A percentile compares a stretch with the other conserved stretches of the same genome.
phyloP scores from a whole-genome alignment of 1,140 invertebrate genomes.

The Caerostris extrusa region DNA sequence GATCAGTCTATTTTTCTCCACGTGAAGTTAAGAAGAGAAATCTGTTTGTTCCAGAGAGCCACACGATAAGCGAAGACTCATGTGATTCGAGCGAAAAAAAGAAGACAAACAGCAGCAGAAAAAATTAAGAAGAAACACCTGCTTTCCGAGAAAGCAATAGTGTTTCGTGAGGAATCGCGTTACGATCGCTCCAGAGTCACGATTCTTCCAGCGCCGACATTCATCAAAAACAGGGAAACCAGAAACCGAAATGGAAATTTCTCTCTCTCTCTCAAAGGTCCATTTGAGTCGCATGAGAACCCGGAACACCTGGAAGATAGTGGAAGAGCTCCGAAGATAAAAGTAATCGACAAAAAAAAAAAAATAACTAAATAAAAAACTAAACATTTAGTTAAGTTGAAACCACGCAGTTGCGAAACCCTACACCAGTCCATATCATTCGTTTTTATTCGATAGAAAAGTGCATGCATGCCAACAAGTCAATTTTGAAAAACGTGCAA shows the following conservation, averaged over 20 bases:
- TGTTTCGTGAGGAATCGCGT: background rate
- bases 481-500: too few relatives aligned
- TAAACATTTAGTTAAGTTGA: too few relatives aligned
- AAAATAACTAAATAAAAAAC: too few relatives aligned
- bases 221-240: slow-evolving; percentile 9
- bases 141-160: slow-evolving; percentile 33
- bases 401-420: too few relatives aligned
- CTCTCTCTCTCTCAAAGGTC: background rate
- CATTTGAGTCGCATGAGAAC: background rate
- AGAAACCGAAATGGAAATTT: background rate
- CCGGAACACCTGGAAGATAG: slow-evolving; percentile 12
- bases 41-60: too few relatives aligned
- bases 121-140: slow-evolving; percentile 18
- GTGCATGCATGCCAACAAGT: too few relatives aligned
- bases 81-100: background rate
- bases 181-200: background rate
- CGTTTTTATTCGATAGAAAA: too few relatives aligned
- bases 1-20: too few relatives aligned
- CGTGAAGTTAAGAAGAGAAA: too few relatives aligned
- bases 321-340: background rate
- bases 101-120: background rate
- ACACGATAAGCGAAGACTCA: too few relatives aligned
- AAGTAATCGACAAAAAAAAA: background rate
- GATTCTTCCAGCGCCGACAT: background rate
- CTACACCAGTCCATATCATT: too few relatives aligned